A percentile compares a stretch with the other conserved stretches of the same genome.
Conservation (phyloP, 2,113 vertebrate genomes). For the Scatophagus argus region DNA sequence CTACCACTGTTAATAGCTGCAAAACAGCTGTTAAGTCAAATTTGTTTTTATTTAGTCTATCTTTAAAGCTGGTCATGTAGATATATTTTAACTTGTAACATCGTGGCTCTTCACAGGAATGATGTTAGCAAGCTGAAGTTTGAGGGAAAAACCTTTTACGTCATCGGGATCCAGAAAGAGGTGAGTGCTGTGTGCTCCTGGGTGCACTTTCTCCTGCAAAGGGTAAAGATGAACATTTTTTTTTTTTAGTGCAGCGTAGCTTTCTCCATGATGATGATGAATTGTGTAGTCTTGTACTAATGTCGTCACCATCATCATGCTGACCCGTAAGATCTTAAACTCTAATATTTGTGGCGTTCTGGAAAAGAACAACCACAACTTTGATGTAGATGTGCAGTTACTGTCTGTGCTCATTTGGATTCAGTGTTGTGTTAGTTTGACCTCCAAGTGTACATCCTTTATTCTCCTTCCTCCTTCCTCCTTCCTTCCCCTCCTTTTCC, state of each 20-base stretch:
- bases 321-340: conserved; percentile 17
- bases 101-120: conserved; percentile 82
- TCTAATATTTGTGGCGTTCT: conserved; percentile 18
- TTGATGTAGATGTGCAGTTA: conserved; percentile 10
- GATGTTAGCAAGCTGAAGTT: conserved; percentile 98
- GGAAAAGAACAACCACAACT: conserved; percentile 19
- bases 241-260: conserved; percentile 6
- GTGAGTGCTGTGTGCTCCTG: conserved; percentile 75
- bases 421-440: conserved; percentile 18
- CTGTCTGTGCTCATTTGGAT: conserved; percentile 16
- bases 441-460: conserved; percentile 19
- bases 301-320: conserved; percentile 31
- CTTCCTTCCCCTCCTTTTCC: neutral
- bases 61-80: neutral
- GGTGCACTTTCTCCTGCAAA: neutral
- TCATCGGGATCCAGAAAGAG: conserved; percentile 96
- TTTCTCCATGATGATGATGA: conserved; percentile 30
- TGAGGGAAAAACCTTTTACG: conserved; percentile 98
- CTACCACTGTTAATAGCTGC: too few relatives aligned
- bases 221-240: conserved; percentile 16
- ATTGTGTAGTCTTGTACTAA: neutral
- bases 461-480: conserved; percentile 14
- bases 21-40: neutral
- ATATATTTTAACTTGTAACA: neutral
- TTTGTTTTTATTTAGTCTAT: neutral